Base-by-base conservation (phyloP, 1,140 invertebrate genomes). In the Formica selysi region DNA sequence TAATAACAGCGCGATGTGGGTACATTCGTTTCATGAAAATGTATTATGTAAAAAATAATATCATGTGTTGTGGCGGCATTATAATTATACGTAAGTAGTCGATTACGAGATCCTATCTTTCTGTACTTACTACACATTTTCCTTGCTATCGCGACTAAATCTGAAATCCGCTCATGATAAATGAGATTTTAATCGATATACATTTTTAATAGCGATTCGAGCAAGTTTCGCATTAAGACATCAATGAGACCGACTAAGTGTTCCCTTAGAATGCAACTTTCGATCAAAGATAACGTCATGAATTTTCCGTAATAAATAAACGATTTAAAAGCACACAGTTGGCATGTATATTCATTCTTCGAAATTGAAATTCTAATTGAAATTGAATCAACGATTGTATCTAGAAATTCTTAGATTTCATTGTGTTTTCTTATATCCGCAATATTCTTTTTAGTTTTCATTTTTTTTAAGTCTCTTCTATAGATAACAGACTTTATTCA, bases 21-120 rank as follows among this genome's bases (percentile, higher is more conserved):
- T 48, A 81, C 51, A 81, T 38, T 38, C 78, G 51, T 81, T 81
- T 57, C 38, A 81, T 81, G 67, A 81, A 81, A 81, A 81, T 81
- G 79, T 44, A 81, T 81, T 13, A 13, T 57, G 51, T 54, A 73
- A 81, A 73, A 73, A 81, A 44, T 59, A 10, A 48, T 70, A 71
- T 26, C 79, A 13, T 19, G 68, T 59, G 68, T 59, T 44, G 29
- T 38, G 67, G 79, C 51, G 67, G 79, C 51, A 26, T 41, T 44
- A 71, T 81, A 81, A 81, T 81, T 81, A 81, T 61, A 81, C 67
- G 19, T 26, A 73, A 81, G 79, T 70, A 81, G 51, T 11, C 26
- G 79, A 80, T 80, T 80, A 54, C 76, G 44, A 54, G 76, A 81
- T 81, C 13, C 71, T 81, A 81, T 73, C 78, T 81, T 11, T 57